Conservation (phyloP, 2,113 vertebrate genomes). For the Poeciliopsis prolifica region DNA sequence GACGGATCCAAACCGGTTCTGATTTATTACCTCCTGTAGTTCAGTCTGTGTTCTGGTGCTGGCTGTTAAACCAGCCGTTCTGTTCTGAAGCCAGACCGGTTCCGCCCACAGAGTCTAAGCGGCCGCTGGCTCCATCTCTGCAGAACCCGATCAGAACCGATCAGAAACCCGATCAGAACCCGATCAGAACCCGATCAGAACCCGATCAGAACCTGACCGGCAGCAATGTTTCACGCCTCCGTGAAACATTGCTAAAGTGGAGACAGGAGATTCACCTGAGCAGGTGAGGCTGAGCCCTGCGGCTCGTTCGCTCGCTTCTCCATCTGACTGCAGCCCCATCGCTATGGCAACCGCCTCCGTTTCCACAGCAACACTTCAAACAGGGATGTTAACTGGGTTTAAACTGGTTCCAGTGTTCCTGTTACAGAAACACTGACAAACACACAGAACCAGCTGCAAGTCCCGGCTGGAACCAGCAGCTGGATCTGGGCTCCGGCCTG, state of each 20-base stretch:
- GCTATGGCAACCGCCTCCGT: constrained; percentile 57
- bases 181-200: too few species aligned
- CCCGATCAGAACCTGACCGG: background rate
- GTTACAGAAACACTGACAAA: too few species aligned
- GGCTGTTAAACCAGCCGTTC: background rate
- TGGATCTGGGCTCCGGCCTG: too few species aligned
- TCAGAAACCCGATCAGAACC: too few species aligned
- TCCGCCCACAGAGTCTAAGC: too few species aligned
- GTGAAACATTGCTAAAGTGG: background rate
- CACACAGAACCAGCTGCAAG: too few species aligned
- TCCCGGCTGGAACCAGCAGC: too few species aligned
- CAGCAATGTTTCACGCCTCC: background rate
- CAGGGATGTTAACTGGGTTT: constrained; percentile 5
- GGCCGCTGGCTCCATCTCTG: background rate
- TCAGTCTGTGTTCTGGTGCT: background rate
- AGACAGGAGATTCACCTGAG: constrained; percentile 29
- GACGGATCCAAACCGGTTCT: background rate
- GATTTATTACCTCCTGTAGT: too few species aligned
- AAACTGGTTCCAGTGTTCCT: constrained; percentile 15
- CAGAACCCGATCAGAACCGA: too few species aligned
- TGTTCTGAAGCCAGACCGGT: background rate
- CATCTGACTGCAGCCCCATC: constrained; percentile 50
- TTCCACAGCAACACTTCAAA: constrained; percentile 53
- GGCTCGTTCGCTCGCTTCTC: constrained; percentile 47
- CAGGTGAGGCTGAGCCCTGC: constrained; percentile 24